Evolutionary conservation across 1,140 invertebrate species (phyloP).

Genomic region (Hetaerina americana): DNA sequence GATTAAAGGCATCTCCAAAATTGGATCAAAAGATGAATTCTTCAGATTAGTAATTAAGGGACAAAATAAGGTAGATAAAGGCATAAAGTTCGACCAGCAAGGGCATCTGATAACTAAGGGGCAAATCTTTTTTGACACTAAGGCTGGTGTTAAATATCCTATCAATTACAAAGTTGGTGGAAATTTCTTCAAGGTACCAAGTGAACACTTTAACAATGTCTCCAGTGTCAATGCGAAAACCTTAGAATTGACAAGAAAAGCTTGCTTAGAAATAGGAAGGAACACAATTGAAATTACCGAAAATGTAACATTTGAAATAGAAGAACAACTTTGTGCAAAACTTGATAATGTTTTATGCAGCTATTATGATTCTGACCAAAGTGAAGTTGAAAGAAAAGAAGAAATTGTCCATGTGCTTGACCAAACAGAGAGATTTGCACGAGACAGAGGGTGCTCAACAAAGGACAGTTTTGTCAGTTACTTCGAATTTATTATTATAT

Average conservation of each 20-base stretch:
- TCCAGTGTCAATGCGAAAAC: neutral
- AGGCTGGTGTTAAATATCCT: neutral
- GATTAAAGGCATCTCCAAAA: neutral
- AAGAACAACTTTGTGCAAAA: neutral
- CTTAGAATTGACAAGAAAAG: neutral
- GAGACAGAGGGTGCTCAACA: neutral
- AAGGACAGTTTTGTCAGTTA: neutral
- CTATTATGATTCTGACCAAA: neutral
- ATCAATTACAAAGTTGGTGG: neutral
- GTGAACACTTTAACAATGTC: neutral
- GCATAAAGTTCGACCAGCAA: neutral
- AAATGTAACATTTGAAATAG: neutral
- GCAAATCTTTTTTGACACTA: neutral
- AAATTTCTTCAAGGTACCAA: neutral
- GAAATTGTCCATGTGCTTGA: neutral
- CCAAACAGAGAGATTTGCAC: neutral
- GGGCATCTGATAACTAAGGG: neutral
- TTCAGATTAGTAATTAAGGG: neutral
- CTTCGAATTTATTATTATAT: neutral
- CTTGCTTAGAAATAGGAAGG: neutral
- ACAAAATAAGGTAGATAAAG: neutral
- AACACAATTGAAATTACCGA: neutral
- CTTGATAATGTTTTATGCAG: neutral
- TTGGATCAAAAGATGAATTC: neutral
- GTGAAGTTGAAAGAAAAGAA: neutral